Evolutionary conservation across 2,797 vertebrate genomes (phyloP).

Genomic region (Sitta carolinensis): DNA sequence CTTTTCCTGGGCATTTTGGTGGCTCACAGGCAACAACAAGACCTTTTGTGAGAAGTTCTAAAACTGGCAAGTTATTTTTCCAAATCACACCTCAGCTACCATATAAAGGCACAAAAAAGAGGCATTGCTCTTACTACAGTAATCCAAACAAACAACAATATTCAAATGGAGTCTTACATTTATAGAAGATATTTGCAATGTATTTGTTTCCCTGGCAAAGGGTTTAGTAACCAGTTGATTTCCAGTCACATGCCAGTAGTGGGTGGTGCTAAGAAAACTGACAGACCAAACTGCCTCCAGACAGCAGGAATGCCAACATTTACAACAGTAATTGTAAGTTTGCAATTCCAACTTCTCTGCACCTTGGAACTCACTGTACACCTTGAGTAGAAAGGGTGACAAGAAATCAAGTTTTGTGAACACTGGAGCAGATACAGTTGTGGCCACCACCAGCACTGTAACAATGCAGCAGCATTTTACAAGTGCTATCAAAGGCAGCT

Average conservation of each 20-base stretch:
- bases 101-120: not conserved
- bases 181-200: not conserved
- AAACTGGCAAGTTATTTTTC: not conserved
- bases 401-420: accelerated
- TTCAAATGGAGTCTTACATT: not conserved
- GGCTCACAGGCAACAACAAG: not conserved
- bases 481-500: not conserved
- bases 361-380: not conserved
- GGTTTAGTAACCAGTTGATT: not conserved
- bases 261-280: not conserved
- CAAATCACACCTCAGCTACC: not conserved
- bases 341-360: not conserved
- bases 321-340: not conserved
- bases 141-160: not conserved
- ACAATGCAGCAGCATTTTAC: not conserved
- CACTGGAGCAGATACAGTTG: not conserved
- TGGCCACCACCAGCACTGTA: not conserved
- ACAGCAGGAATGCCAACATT: not conserved
- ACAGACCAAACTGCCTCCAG: not conserved
- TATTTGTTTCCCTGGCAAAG: not conserved
- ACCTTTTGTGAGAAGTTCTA: not conserved
- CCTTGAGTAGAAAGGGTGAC: not conserved
- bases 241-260: not conserved
- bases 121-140: not conserved
- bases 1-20: not conserved